Conservation (phyloP, 2,797 vertebrate species). For the Galago senegalensis region DNA sequence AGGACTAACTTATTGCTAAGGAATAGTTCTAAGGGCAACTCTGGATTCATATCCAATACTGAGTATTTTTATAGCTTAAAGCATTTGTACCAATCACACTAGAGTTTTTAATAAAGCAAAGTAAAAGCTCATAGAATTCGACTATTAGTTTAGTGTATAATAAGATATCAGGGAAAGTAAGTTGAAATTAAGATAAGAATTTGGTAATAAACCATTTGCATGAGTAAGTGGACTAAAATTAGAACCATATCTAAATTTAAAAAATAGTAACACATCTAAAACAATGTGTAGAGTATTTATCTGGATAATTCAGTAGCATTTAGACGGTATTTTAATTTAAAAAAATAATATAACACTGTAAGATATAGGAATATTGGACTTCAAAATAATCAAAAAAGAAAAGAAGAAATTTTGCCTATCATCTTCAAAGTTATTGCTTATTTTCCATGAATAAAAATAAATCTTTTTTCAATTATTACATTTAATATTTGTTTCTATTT, state of each 20-base stretch:
- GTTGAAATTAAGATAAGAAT: slow-evolving; percentile 61
- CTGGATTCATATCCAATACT: slow-evolving; percentile 1
- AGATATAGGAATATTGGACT: not conserved
- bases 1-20: slow-evolving; percentile 47
- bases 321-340: slow-evolving; percentile 5
- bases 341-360: slow-evolving; percentile 1
- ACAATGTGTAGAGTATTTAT: slow-evolving; percentile 8
- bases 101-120: slow-evolving; percentile 82
- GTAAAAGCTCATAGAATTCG: slow-evolving; percentile 72
- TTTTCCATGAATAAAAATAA: slow-evolving; percentile 26
- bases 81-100: slow-evolving; percentile 54
- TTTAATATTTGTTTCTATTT: slow-evolving; percentile 52
- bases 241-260: not conserved
- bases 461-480: not conserved
- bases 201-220: slow-evolving; percentile 57
- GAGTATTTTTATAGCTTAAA: slow-evolving; percentile 56
- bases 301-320: slow-evolving; percentile 5
- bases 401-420: slow-evolving; percentile 32
- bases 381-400: slow-evolving; percentile 2
- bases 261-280: slow-evolving; percentile 39
- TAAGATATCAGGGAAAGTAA: not conserved
- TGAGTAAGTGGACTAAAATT: slow-evolving; percentile 50
- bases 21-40: slow-evolving; percentile 72
- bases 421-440: not conserved
- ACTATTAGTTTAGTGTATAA: not conserved